A percentile compares a stretch with the other conserved stretches of the same genome.
These are phyloP conservation scores for Eulemur rufifrons DNA, from an alignment of 2,113 vertebrate genomes.

Conservation along the genomic window DNA sequence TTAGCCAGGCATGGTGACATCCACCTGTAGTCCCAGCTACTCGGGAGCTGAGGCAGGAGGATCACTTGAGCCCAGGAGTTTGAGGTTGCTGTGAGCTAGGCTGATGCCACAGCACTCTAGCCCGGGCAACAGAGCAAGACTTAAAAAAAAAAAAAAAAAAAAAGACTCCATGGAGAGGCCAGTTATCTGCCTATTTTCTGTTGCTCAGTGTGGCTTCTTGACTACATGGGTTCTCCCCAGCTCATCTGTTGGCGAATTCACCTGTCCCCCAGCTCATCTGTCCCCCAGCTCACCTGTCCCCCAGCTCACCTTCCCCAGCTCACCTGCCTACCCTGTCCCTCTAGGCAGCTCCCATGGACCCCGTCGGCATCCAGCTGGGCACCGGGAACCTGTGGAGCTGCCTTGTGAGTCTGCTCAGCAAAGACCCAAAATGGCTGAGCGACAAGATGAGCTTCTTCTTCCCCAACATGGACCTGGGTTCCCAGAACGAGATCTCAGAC, in stretches of 20 bases:
- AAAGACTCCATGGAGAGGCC: background rate
- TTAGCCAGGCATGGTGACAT: no score
- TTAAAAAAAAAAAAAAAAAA: no score
- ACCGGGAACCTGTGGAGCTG: slow-evolving; percentile 72
- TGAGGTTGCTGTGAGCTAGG: no score
- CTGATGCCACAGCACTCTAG: no score
- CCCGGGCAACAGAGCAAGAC: no score
- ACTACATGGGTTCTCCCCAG: background rate
- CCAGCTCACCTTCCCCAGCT: background rate
- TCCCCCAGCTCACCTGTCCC: background rate
- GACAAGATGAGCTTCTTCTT: slow-evolving; percentile 65
- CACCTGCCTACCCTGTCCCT: background rate
- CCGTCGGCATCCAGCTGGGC: background rate
- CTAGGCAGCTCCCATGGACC: slow-evolving; percentile 32
- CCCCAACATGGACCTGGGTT: background rate
- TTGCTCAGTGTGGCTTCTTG: background rate
- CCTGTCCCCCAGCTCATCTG: background rate
- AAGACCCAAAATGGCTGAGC: slow-evolving; percentile 59
- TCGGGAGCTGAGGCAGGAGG: no score
- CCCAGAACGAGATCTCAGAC: background rate
- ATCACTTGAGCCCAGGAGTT: no score
- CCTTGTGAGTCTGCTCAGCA: slow-evolving; percentile 81
- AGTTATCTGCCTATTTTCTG: background rate
- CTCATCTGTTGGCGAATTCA: no score
- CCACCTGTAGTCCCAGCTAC: no score